Evolutionary conservation across 2,113 vertebrate species (phyloP).

Genomic region (Emydocephalus ijimae): DNA sequence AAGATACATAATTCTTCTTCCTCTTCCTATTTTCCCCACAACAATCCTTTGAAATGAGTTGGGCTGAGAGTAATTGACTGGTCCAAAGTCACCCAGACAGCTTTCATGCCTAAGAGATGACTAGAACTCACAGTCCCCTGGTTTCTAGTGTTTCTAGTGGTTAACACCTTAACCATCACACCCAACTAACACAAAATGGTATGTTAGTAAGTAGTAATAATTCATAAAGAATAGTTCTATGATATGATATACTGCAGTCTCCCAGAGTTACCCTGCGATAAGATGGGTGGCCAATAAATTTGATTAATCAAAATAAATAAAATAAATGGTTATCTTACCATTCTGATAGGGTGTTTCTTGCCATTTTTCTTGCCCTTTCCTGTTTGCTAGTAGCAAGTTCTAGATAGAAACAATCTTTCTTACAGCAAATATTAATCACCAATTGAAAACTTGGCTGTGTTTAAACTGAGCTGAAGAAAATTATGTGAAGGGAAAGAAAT

Average conservation of each 20-base stretch:
- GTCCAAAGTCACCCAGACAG: neutral
- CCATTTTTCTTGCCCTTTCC: constrained; percentile 7
- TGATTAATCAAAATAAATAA: neutral
- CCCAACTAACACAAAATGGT: neutral
- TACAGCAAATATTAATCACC: neutral
- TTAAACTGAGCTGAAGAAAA: neutral
- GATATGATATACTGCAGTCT: neutral
- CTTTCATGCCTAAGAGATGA: neutral
- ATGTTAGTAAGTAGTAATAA: constrained; percentile 2
- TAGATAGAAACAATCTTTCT: neutral
- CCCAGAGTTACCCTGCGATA: neutral
- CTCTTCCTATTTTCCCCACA: neutral
- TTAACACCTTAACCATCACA: neutral
- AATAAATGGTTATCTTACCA: neutral
- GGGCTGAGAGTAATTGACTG: neutral
- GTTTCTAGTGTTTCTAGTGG: neutral
- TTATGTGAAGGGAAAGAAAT: neutral
- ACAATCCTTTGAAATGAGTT: neutral
- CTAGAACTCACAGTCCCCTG: neutral
- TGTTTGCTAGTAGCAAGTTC: neutral
- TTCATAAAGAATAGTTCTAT: neutral
- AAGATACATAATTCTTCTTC: neutral
- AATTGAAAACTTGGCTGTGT: neutral
- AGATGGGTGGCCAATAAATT: neutral
- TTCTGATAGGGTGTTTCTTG: neutral